These are phyloP conservation scores for pig (Sus scrofa) DNA, from an alignment of 2,113 vertebrate species.

Conservation along the genomic window T2T-Sscrofa CM000822.6:31407001-31407500, in stretches of 20 bases:
- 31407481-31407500: neutral
- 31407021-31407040: neutral
- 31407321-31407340: slow-evolving; percentile 11
- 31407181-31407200: slow-evolving; percentile 76
- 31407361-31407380: slow-evolving; percentile 59
- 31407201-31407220: slow-evolving; percentile 75
- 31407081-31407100: slow-evolving; percentile 64
- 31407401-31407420: slow-evolving; percentile 45
- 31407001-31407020: neutral
- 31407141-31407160: slow-evolving; percentile 83
- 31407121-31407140: slow-evolving; percentile 78
- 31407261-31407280: neutral
- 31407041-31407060: slow-evolving; percentile 63
- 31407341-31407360: slow-evolving; percentile 63
- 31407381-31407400: slow-evolving; percentile 33
- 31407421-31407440: slow-evolving; percentile 69
- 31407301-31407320: slow-evolving; percentile 45
- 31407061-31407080: slow-evolving; percentile 71
- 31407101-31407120: neutral
- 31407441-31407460: neutral
- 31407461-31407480: neutral
- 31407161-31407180: slow-evolving; percentile 77
- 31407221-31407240: slow-evolving; percentile 68
- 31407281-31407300: neutral
- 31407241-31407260: slow-evolving; percentile 73